Evolutionary conservation across 2,888 invertebrate genomes (phyloP), one percentile per base, ranked within the genome.

Genomic region (Lycaena phlaeas): DNA sequence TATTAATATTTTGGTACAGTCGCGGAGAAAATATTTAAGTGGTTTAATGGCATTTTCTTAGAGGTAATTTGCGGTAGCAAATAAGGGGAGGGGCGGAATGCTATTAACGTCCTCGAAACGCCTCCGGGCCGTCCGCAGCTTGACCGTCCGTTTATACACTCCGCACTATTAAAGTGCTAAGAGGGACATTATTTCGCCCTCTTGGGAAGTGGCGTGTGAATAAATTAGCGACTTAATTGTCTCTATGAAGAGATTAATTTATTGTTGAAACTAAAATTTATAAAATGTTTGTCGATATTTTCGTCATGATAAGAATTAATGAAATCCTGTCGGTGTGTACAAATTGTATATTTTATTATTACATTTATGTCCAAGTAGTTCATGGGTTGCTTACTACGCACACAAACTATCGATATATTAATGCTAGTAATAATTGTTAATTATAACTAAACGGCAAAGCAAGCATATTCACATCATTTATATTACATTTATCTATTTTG

Each of bases 141-240:
- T 79, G 79, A 79, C 79, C 79, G 68, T 57, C 61, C 64, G 55
- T 59, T 52, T 50, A 71, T 73, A 47, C 52, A 50, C 60, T 58
- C 61, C 59, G 59, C 63, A 74, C 82, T 78, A 82, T 82, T 78
- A 77, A 81, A 81, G 81, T 77, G 81, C 79, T 82, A 82, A 84
- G 78, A 78, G 81, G 68, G 78, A 61, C 71, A 78, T 82, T 79
- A 81, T 63, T 64, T 58, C 54, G 67, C 70, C 71, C 75, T 66
- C 69, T 57, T 56, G 77, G 75, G 78, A 44, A 55, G 62, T 70
- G 71, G 75, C 74, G 65, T 72, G 69, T 71, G 78, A 72, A 78
- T 81, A 78, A 78, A 72, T 78, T 78, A 69, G 72, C 71, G 70
- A 68, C 66, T 70, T 79, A 78, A 82, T 81, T 77, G 74, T 59